Percentiles rank a stretch among this genome's conserved stretches.
These are phyloP conservation scores for Diplosoma virens DNA, from an alignment of 23 tunicate species.

Conservation along the genomic window DNA sequence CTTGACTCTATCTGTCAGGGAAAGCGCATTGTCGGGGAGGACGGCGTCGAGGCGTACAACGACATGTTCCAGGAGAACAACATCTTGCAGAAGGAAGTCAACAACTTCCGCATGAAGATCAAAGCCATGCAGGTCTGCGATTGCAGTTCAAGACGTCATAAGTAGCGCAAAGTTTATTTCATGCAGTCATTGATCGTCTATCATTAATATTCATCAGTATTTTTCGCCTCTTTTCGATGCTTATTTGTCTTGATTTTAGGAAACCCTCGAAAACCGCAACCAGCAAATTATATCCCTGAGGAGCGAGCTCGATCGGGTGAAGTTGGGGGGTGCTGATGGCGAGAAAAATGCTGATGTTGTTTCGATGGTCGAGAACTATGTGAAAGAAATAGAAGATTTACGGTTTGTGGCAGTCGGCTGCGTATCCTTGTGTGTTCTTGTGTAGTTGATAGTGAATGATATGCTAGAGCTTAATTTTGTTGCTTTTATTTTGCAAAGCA, in stretches of 20 bases:
- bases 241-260: too few relatives aligned
- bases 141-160: too few relatives aligned
- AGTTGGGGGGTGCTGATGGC: conserved; percentile 13
- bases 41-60: conserved; percentile 79
- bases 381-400: conserved; percentile 72
- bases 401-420: conserved; percentile 40
- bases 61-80: conserved; percentile 94
- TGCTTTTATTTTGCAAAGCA: too few relatives aligned
- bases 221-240: too few relatives aligned
- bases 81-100: conserved; percentile 84
- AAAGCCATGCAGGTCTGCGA: conserved; percentile 84
- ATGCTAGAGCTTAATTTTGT: too few relatives aligned
- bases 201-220: too few relatives aligned
- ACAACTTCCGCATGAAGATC: conserved; percentile 56
- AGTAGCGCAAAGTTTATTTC: too few relatives aligned
- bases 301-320: conserved; percentile 26
- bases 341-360: conserved; percentile 22
- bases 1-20: too few relatives aligned
- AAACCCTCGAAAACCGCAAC: conserved; percentile 41
- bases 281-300: conserved; percentile 27
- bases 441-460: too few relatives aligned
- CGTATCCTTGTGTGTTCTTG: neutral
- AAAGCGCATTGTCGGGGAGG: conserved; percentile 67
- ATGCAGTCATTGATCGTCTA: too few relatives aligned
- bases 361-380: conserved; percentile 54